Base-by-base conservation (phyloP, 2,797 vertebrate genomes). In the Thaleichthys pacificus region DNA sequence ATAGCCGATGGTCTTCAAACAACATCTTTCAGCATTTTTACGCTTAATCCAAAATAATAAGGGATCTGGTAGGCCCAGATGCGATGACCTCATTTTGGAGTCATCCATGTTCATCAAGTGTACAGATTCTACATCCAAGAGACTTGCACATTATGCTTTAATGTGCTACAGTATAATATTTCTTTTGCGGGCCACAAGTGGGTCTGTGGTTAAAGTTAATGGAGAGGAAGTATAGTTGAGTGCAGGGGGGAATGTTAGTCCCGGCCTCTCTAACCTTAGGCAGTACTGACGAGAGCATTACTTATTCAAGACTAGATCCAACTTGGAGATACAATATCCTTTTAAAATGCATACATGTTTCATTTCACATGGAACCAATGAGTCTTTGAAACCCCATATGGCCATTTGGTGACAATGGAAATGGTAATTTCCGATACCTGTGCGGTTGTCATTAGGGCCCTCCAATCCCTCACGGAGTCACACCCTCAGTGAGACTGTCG, bases 381-480 rank as follows among this genome's bases (percentile, higher is more conserved):
- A 71, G 74, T 79, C 84, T 91, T 88, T 92, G 86, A 89, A 89
- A 82, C 85, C 81, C 73, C 75, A 65, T 35, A 72, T 85, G 82
- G 78, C 87, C 85, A 82, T 80, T 83, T 79, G 82, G 83, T 79
- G 84, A 83, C 82, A 81, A 67, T 82, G 81, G 82, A 82, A 91
- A 84, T 85, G 77, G 78, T 80, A 4, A 80, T 82, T 69, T 86
- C 86, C 83, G 84, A 86, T 89, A 87, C 85, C 86, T 89, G 88
- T 82, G 87, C 83, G 76, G 87, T 84, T 89, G 84, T 84, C 85
- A 82, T 82, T 75, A 70, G 73, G 77, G 51, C 76, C 71, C 74
- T 73, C 67, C 69, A 78, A 83, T 78, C 82, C 80, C 79, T 21
- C 70, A 80, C 80, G 70, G 81, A 85, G 80, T 79, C 61, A 28